Evolutionary conservation across 2,888 invertebrate genomes (phyloP), one percentile per base, ranked within the genome.

Genomic region (Anorthoa munda): DNA sequence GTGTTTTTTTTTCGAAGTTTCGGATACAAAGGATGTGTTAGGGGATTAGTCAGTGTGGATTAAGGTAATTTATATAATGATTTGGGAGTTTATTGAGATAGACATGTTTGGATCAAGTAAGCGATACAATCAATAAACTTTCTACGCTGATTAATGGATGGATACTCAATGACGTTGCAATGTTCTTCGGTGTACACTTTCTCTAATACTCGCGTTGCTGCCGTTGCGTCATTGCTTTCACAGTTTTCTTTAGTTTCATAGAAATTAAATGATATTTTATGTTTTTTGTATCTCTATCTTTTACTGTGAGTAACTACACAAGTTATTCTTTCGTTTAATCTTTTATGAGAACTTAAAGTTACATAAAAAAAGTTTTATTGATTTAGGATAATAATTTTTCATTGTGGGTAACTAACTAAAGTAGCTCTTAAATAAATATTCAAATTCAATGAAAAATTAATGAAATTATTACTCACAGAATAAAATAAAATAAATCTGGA

Each of bases 141-240:
- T 94, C 94, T 94, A 93, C 87, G 88, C 90, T 91, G 92, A 90
- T 91, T 92, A 93, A 92, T 92, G 91, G 91, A 90, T 91, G 89
- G 89, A 87, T 88, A 89, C 87, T 76, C 86, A 87, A 88, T 93
- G 92, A 90, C 90, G 88, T 87, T 87, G 90, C 89, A 91, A 77
- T 90, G 86, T 85, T 85, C 85, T 87, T 87, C 77, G 82, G n/a
- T 66, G 87, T 89, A 88, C 90, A 93, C 94, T 94, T 94, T 94
- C 94, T 94, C 94, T 93, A 91, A 89, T 79, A 84, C 84, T 77
- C 86, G 86, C 83, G 82, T 71, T 77, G 85, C 65, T 70, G 69
- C 45, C 77, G 85, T 92, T 91, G 88, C 92, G 91, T 90, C 92
- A 93, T 87, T 90, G 90, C 90, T 91, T 91, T 90, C 90, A 85